Evolutionary conservation across 2,113 vertebrate species (phyloP).

Genomic region (Pterocles burchelli): DNA sequence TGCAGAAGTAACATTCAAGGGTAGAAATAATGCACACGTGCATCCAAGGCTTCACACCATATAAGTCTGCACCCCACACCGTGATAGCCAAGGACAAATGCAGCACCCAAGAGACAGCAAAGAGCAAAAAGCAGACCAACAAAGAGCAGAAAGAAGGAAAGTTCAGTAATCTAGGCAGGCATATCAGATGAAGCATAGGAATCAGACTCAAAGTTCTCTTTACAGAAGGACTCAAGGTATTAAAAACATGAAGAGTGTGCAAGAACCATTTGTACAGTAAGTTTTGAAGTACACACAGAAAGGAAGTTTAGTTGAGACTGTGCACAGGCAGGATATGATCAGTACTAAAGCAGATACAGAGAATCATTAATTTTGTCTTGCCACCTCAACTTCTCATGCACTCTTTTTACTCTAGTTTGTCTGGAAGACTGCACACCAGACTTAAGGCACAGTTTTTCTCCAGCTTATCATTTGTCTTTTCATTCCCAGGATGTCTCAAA

Average conservation of each 20-base stretch:
- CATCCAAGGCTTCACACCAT: conserved; percentile 76
- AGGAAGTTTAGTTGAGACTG: conserved; percentile 52
- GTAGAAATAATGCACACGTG: conserved; percentile 76
- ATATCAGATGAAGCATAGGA: conserved; percentile 73
- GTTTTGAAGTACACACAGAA: conserved; percentile 25
- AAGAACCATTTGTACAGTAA: conserved; percentile 19
- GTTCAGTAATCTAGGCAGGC: conserved; percentile 74
- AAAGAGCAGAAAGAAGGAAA: conserved; percentile 78
- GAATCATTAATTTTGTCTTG: background rate
- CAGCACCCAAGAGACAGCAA: conserved; percentile 80
- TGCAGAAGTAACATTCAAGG: conserved; percentile 80
- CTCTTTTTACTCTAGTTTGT: background rate
- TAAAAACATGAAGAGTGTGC: conserved; percentile 36
- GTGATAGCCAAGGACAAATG: conserved; percentile 81
- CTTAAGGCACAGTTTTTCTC: background rate
- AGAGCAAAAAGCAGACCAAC: conserved; percentile 79
- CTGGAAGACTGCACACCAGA: background rate
- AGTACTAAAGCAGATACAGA: background rate
- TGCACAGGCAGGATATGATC: background rate
- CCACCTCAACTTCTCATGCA: background rate
- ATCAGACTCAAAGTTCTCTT: conserved; percentile 62
- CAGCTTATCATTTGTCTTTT: background rate
- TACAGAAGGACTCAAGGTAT: conserved; percentile 53
- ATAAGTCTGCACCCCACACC: conserved; percentile 80
- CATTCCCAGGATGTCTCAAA: background rate